Conservation (phyloP, 1,140 invertebrate genomes). For the Drosophila repletoides region DNA sequence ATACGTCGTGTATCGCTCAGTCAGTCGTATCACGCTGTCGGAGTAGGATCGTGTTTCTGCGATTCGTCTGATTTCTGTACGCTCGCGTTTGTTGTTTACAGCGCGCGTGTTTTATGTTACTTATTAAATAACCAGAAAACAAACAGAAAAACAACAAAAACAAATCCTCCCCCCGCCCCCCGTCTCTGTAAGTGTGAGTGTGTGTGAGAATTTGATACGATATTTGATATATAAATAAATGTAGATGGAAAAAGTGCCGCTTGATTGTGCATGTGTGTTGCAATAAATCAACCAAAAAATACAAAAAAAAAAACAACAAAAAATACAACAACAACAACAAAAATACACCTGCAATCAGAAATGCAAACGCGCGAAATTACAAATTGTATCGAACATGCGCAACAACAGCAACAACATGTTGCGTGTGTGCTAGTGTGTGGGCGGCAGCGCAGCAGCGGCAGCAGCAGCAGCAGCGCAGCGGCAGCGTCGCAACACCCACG, state of each 20-base stretch:
- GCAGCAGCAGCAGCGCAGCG: slow-evolving; percentile 20
- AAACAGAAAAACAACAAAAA: slow-evolving; percentile 7
- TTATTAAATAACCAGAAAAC: slow-evolving; percentile 29
- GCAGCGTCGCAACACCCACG: slow-evolving; percentile 66
- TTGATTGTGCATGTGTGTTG: slow-evolving; percentile 69
- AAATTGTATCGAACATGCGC: slow-evolving; percentile 46
- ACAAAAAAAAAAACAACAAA: slow-evolving; percentile 26
- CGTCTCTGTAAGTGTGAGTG: slow-evolving; percentile 21
- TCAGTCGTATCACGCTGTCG: slow-evolving; percentile 77
- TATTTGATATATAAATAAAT: slow-evolving; percentile 61
- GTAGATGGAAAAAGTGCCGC: slow-evolving; percentile 49
- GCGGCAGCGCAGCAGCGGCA: slow-evolving; percentile 26
- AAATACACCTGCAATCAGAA: slow-evolving; percentile 17
- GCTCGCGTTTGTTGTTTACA: slow-evolving; percentile 32
- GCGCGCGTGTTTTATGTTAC: slow-evolving; percentile 32
- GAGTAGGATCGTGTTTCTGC: slow-evolving; percentile 76
- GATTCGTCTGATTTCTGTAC: slow-evolving; percentile 57
- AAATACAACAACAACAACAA: slow-evolving; percentile 17
- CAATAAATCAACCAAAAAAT: slow-evolving; percentile 11
- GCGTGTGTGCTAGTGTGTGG: slow-evolving; percentile 61
- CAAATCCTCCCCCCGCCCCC: not conserved
- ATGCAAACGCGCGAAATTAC: slow-evolving; percentile 35
- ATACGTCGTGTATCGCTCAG: slow-evolving; percentile 61
- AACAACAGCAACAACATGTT: slow-evolving; percentile 14
- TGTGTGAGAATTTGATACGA: slow-evolving; percentile 46